Conservation (phyloP, 2,888 invertebrate species). For the Chymomyza fuscimana region DNA sequence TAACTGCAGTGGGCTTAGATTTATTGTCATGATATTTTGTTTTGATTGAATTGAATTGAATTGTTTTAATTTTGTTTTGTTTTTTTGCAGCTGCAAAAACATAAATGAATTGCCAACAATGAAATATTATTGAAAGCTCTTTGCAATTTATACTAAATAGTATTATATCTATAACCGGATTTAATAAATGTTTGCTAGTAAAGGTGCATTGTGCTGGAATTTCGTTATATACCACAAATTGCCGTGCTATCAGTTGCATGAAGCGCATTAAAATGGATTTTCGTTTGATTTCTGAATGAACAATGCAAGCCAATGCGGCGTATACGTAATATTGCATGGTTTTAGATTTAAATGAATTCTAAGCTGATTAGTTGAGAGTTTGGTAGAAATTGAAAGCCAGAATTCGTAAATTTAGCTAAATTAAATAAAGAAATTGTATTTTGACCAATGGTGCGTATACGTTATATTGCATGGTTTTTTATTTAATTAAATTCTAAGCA, state of each 20-base stretch:
- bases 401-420: no score
- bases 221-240: neutral
- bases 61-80: neutral
- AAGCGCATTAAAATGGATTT: neutral
- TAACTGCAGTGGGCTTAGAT: slow-evolving; percentile 12
- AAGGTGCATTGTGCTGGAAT: neutral
- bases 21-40: slow-evolving; percentile 6
- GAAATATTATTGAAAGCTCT: neutral
- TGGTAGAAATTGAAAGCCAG: neutral
- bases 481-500: no score
- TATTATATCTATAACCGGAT: neutral
- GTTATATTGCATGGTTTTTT: no score
- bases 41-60: slow-evolving; percentile 12
- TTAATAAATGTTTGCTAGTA: neutral
- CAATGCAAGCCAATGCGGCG: neutral
- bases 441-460: no score
- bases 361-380: neutral
- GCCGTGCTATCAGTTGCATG: neutral
- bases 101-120: neutral
- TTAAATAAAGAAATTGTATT: no score
- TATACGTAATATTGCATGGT: neutral
- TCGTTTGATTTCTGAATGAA: no score
- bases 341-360: neutral
- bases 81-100: neutral
- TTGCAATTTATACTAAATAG: neutral